phyloP scores from a whole-genome alignment of 2,797 vertebrate genomes.

The Hybognathus amarus region DNA sequence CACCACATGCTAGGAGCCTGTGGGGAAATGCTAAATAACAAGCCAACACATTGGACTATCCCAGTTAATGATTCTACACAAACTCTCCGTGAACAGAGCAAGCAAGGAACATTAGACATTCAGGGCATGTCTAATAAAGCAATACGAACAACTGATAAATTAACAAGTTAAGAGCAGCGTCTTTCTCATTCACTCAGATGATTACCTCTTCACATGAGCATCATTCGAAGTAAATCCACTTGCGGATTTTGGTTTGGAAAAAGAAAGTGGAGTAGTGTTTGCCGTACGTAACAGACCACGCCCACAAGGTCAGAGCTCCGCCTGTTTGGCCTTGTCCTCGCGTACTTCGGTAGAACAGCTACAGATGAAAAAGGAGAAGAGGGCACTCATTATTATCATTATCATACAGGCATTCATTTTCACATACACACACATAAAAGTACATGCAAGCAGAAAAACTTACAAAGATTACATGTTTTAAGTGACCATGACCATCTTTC shows the following conservation, averaged over 20 bases:
- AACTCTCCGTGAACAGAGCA: constrained; percentile 18
- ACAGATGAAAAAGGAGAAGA: constrained; percentile 39
- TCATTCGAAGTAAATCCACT: constrained; percentile 99
- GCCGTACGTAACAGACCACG: constrained; percentile 98
- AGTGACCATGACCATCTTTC: constrained; percentile 7
- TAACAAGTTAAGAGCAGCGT: not conserved
- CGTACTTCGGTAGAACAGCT: constrained; percentile 96
- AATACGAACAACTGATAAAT: not conserved
- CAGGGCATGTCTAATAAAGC: constrained; percentile 19
- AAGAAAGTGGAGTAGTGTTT: constrained; percentile 98
- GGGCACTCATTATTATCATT: not conserved
- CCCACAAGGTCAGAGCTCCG: constrained; percentile 95
- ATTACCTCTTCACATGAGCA: constrained; percentile 95
- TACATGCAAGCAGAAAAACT: not conserved
- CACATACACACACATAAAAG: not conserved
- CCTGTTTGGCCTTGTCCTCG: constrained; percentile 92
- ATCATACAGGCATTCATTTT: not conserved
- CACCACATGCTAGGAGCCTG: constrained; percentile 34
- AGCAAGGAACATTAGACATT: constrained; percentile 31
- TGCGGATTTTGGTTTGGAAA: constrained; percentile 95
- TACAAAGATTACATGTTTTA: not conserved
- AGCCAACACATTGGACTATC: constrained; percentile 32
- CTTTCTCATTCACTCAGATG: not conserved
- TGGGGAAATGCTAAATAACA: constrained; percentile 11
- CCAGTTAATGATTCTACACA: constrained; percentile 43